Conservation (phyloP, 2,888 invertebrate species). For the Aquatica leii region DNA sequence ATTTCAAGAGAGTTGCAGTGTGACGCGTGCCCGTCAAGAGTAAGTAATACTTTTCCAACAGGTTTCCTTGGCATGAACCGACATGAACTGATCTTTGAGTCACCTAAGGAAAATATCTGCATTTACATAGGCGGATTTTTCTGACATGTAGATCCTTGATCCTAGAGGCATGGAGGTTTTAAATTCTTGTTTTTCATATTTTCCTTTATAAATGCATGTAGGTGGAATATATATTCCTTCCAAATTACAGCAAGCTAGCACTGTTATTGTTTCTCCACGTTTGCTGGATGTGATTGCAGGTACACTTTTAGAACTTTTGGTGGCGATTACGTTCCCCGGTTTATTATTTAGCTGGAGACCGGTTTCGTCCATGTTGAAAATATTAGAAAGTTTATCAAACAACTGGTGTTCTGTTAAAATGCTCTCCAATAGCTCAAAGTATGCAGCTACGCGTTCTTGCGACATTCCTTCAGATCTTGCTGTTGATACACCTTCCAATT, state of each 20-base stretch:
- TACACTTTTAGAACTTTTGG: too few relatives aligned
- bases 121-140: conserved; percentile 2
- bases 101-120: too few relatives aligned
- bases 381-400: too few relatives aligned
- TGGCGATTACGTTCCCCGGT: too few relatives aligned
- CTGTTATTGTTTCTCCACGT: too few relatives aligned
- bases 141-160: neutral
- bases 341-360: too few relatives aligned
- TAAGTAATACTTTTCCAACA: neutral
- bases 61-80: too few relatives aligned
- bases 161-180: neutral
- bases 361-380: too few relatives aligned
- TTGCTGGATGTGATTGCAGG: too few relatives aligned
- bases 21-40: neutral
- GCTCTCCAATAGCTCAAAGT: neutral
- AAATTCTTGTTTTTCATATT: conserved; percentile 1
- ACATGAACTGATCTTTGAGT: neutral
- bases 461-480: conserved; percentile 1
- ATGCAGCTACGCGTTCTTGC: neutral
- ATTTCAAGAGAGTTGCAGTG: neutral
- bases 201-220: neutral
- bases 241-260: too few relatives aligned
- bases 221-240: neutral
- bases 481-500: conserved; percentile 8
- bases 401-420: too few relatives aligned